phyloP scores from a whole-genome alignment of 2,113 vertebrate genomes.

The Deroptyus accipitrinus region DNA sequence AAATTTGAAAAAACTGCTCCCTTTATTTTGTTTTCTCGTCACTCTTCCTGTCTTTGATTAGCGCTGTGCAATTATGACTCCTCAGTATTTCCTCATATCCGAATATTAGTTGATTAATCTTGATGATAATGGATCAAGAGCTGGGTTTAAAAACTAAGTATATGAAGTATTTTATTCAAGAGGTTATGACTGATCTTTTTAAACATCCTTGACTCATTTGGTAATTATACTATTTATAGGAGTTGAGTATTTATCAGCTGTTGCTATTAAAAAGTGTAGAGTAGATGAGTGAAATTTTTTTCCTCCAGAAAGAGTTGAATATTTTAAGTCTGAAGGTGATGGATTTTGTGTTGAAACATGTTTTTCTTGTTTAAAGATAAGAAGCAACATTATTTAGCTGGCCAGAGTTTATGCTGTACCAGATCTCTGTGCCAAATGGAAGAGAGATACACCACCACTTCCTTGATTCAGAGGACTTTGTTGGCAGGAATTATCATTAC shows the following conservation, averaged over 20 bases:
- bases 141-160: background rate
- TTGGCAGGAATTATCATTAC: background rate
- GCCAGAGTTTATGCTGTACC: fast-evolving
- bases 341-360: background rate
- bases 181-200: background rate
- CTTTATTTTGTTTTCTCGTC: constrained; percentile 8
- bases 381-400: background rate
- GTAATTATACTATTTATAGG: background rate
- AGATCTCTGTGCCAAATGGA: background rate
- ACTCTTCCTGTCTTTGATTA: constrained; percentile 58
- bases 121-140: constrained; percentile 35
- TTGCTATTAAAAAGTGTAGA: background rate
- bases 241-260: background rate
- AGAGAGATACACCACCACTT: background rate
- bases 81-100: constrained; percentile 32
- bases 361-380: background rate
- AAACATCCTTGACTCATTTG: constrained; percentile 25
- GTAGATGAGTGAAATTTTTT: background rate
- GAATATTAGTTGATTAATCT: constrained; percentile 55
- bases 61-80: constrained; percentile 33
- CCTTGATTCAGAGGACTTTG: background rate
- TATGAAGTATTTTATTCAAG: constrained; percentile 8
- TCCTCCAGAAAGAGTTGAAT: background rate
- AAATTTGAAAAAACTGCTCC: background rate
- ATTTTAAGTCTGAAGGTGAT: background rate